phyloP scores from a whole-genome alignment of 2,113 vertebrate species.

The Burhinus bistriatus region DNA sequence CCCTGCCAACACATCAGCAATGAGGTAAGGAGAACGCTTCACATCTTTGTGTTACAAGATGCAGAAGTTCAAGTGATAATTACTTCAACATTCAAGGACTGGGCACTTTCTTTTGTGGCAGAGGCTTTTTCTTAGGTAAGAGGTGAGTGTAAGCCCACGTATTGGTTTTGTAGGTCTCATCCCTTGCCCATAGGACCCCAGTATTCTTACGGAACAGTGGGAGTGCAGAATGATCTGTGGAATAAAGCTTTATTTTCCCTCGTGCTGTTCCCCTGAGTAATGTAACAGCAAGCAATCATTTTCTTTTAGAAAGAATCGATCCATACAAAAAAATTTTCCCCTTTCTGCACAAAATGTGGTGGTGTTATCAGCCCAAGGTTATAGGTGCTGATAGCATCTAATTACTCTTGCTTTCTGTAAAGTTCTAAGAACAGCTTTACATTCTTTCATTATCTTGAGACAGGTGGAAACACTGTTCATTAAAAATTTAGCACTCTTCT shows the following conservation, averaged over 20 bases:
- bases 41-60: background rate
- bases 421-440: conserved; percentile 37
- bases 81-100: background rate
- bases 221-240: background rate
- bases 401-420: conserved; percentile 23
- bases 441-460: conserved; percentile 45
- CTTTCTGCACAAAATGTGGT: background rate
- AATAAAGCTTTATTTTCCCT: background rate
- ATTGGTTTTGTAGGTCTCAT: background rate
- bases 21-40: background rate
- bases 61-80: background rate
- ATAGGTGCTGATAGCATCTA: background rate
- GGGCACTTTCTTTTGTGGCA: background rate
- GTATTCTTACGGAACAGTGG: background rate
- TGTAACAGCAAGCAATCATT: background rate
- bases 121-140: background rate
- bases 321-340: background rate
- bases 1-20: background rate
- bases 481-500: conserved; percentile 40
- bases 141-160: background rate
- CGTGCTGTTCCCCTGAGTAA: background rate
- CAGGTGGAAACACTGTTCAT: conserved; percentile 33
- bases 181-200: background rate
- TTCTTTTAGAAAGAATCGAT: background rate
- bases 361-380: conserved; percentile 1